These are phyloP conservation scores for Rhynchophorus ferrugineus DNA, from an alignment of 1,140 invertebrate species.

Conservation along the genomic window DNA sequence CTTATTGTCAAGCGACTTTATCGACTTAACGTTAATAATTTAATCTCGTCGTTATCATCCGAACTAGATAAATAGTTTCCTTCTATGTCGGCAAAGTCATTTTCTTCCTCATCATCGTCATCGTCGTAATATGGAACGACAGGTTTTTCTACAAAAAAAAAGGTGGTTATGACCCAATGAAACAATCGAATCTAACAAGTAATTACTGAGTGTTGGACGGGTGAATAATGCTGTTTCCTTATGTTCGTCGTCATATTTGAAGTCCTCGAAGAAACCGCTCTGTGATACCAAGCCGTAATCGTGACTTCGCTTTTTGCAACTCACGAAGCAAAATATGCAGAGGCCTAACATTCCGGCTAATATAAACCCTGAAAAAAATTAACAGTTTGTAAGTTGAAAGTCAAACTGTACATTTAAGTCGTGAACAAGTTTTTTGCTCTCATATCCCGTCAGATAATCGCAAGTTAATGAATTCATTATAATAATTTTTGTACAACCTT, in stretches of 20 bases:
- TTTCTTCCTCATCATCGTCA: slow-evolving; percentile 27
- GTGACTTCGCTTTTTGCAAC: slow-evolving; percentile 38
- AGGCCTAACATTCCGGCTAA: slow-evolving; percentile 40
- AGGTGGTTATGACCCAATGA: not conserved
- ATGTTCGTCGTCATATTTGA: slow-evolving; percentile 44
- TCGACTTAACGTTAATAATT: not conserved
- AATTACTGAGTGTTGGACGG: slow-evolving; percentile 46
- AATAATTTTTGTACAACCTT: too few relatives aligned
- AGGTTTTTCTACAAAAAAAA: slow-evolving; percentile 27
- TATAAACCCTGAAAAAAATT: slow-evolving; percentile 41
- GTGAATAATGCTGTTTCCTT: slow-evolving; percentile 57
- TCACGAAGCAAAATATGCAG: slow-evolving; percentile 43
- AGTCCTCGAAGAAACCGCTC: slow-evolving; percentile 29
- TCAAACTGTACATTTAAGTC: too few relatives aligned
- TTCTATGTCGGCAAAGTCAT: slow-evolving; percentile 21
- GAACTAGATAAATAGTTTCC: slow-evolving; percentile 11
- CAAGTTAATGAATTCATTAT: too few relatives aligned
- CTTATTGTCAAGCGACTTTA: too few relatives aligned
- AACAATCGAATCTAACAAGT: not conserved
- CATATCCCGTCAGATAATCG: too few relatives aligned
- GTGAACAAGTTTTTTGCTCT: too few relatives aligned
- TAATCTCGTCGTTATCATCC: slow-evolving; percentile 26
- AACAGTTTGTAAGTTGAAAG: too few relatives aligned
- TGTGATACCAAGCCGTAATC: slow-evolving; percentile 40
- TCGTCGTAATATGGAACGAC: slow-evolving; percentile 38